Base-by-base conservation (phyloP, 2,888 invertebrate species). In the Isotomurus palustris region DNA sequence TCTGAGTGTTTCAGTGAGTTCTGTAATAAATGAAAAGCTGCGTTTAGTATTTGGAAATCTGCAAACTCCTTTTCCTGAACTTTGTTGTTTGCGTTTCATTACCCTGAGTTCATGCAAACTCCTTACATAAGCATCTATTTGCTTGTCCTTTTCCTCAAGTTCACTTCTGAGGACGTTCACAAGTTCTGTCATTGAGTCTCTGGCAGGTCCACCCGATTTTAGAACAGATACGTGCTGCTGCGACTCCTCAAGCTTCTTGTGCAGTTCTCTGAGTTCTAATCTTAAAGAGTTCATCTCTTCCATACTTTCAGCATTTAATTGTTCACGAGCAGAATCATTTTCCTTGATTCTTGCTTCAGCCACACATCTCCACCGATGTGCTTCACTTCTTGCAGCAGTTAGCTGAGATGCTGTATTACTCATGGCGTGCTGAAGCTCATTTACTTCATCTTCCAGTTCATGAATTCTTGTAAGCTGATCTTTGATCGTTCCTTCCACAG, bases 321-420 rank as follows among this genome's bases (percentile, higher is more conserved):
- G 70, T 48, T 77, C 75, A 70, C 80, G 78, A 45, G 81, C 74
- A 44, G 79, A 78, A 72, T 86, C 85, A 78, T 86, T 83, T 72
- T 84, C 82, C 25, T 78, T 76, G 5, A 86, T 74, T 71, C 86
- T 78, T 73, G 85, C 84, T 53, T 82, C 78, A 4, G 86, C 85
- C 65, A 86, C 77, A 44, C 78, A 77, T 72, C 83, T 83, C 86
- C 86, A 87, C 36, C 85, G 78, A 53, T 79, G 78, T n/a, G 79
- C 77, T 68, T 82, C 78, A 71, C 80, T 77, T 58, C 78, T 74
- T 48, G 78, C 76, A 27, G 79, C 75, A 52, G 78, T 76, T 55
- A 83, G 72, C 70, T 82, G 81, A 3, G 78, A 78, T 56, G 80
- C 78, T 1, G 81, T 72, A 28, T 78, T 78, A 4, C 78, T 76